Evolutionary conservation across 1,140 invertebrate species (phyloP), one percentile per base, ranked within the genome.

Genomic region (Aphis craccivora): DNA sequence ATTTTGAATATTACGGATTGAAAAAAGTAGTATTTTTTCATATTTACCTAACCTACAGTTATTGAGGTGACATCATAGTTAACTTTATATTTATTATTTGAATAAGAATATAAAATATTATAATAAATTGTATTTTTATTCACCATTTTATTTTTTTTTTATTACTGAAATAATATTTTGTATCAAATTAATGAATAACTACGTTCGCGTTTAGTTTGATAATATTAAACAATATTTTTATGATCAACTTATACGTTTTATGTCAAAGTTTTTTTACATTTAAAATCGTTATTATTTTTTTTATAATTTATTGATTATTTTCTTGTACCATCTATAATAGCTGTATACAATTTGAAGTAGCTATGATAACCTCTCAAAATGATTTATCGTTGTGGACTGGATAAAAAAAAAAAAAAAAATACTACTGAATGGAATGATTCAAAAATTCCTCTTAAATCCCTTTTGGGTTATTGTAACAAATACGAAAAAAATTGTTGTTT

Each of bases 381-480:
- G 88, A 90, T 90, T 90, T 90, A 90, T 90, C 11, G 88, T 7
- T 30, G 23, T 20, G 18, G 25, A 30, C 43, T 30, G 14, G 18
- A 60, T 90, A 60, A 55, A 60, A 90, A 60, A 37, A 90, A 90
- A 87, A 51, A 3, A 51, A 43, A 40, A 84, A 87, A 35, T 9
- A 88, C 25, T 35, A 88, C 25, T 35, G 48, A 22, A 89, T 45
- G 18, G 43, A 88, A 55, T 53, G 40, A 90, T 60, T 11, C 89
- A 30, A 30, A 60, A 60, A 90, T 90, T 11, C 89, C 53, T 60
- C 53, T 40, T 43, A 23, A 90, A 53, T 60, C 37, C 37, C 37
- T 30, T 90, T 90, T 45, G 53, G 89, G 53, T n/a, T 90, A 90
- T 90, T 60, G 51, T 43, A 40, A 60, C 14, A 43, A 90, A 90